A percentile compares a stretch with the other conserved stretches of the same genome.
phyloP scores from a whole-genome alignment of 2,797 vertebrate species.

The Pampus argenteus region DNA sequence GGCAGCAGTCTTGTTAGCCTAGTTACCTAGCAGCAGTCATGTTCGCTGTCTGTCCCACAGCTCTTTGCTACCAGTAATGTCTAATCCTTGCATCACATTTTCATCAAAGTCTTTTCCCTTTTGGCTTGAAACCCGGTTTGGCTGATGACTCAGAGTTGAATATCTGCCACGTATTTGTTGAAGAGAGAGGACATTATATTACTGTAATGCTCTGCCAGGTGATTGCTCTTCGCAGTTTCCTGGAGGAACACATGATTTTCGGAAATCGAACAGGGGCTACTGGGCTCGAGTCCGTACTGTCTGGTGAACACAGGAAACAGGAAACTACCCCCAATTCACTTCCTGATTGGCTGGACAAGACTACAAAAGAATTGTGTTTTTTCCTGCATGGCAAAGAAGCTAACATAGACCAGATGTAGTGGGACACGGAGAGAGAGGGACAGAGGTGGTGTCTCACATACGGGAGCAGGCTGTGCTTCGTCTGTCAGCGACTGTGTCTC shows the following conservation, averaged over 20 bases:
- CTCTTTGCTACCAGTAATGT: constrained; percentile 47
- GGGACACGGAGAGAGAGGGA: constrained; percentile 59
- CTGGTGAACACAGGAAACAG: constrained; percentile 87
- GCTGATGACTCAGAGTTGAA: constrained; percentile 67
- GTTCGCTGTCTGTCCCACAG: constrained; percentile 46
- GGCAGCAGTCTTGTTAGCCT: constrained; percentile 40
- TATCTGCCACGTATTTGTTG: constrained; percentile 49
- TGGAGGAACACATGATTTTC: constrained; percentile 79
- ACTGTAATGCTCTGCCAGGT: constrained; percentile 55
- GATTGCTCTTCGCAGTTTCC: constrained; percentile 76
- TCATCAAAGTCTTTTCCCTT: constrained; percentile 65
- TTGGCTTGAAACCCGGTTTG: constrained; percentile 52
- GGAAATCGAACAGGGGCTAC: constrained; percentile 79
- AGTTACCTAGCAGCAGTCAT: constrained; percentile 66
- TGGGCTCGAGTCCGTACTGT: constrained; percentile 69
- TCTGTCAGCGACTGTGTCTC: constrained; percentile 65
- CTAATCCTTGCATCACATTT: constrained; percentile 74
- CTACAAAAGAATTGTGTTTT: constrained; percentile 84
- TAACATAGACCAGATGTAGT: constrained; percentile 80
- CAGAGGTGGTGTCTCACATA: constrained; percentile 66
- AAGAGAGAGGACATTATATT: constrained; percentile 33
- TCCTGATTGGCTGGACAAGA: constrained; percentile 86
- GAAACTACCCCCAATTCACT: constrained; percentile 86
- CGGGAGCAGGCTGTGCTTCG: constrained; percentile 67
- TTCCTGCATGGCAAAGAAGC: constrained; percentile 86